Base-by-base conservation (phyloP, 2,888 invertebrate species). In the Cyclophora albipunctata region DNA sequence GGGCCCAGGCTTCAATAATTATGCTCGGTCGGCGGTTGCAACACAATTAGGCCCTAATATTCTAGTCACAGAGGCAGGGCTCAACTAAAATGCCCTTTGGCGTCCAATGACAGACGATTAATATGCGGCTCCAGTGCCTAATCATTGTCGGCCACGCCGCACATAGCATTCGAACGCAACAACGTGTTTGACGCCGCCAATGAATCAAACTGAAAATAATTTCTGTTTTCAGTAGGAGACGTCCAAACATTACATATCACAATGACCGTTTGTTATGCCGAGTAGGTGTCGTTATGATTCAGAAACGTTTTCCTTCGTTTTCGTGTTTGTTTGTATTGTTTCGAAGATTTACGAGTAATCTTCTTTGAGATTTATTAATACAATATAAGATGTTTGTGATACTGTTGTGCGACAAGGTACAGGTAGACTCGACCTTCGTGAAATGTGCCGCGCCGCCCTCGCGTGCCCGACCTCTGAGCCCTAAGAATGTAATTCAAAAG, bases 1-100 rank as follows among this genome's bases (percentile, higher is more conserved):
- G 37, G 20, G 2, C 34, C 34, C 6, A 37, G 37, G 37, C 37
- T 4, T 37, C 5, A 5, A 37, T 37, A 4, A 37, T 5, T 37
- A 37, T 37, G 37, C 37, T 5, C 37, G 5, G 37, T 37, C 4
- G 37, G 37, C 40, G 53, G 56, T 53, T 53, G 47, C 56, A 54
- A 37, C 55, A 58, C 61, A 63, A 65, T 65, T 41, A 52, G 54
- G 63, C 47, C 57, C 67, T 63, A 62, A 64, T 77, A 83, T 82
- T 79, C 82, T 51, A 63, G 54, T 73, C 84, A 76, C 78, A 73
- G 53, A 52, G 50, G 50, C 64, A 63, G 63, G 64, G 62, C 62
- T 69, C 42, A 59, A 51, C 53, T 54, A 54, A 57, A 67, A 68
- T 69, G 74, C 73, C 73, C 74, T 73, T 73, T 67, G 42, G 45